These are phyloP conservation scores for Zaprionus inermis DNA, from an alignment of 1,140 invertebrate genomes.

Conservation along the genomic window DNA sequence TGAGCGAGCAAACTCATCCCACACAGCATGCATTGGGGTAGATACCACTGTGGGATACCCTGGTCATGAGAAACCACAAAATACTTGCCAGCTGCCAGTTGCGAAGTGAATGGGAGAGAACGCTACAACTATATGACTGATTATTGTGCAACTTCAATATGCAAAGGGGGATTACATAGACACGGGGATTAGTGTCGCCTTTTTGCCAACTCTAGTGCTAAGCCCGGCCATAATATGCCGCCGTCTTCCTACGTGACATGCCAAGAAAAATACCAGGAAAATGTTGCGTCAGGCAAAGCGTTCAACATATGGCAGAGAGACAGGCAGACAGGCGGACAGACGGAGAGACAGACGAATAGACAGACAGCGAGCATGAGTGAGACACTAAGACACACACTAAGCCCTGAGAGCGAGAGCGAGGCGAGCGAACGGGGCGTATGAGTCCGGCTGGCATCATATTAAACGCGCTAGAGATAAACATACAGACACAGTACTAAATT, in stretches of 20 bases:
- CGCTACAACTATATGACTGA: not conserved
- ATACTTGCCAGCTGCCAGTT: not conserved
- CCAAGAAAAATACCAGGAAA: conserved; percentile 40
- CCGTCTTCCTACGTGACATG: conserved; percentile 9
- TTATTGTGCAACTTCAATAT: not conserved
- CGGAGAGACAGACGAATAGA: conserved; percentile 7
- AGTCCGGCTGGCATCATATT: conserved; percentile 70
- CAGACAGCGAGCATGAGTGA: conserved; percentile 11
- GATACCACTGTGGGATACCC: conserved; percentile 14
- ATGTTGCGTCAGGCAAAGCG: conserved; percentile 66
- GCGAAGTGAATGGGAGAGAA: no score
- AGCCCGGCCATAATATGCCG: conserved; percentile 2
- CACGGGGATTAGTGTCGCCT: not conserved
- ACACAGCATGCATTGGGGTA: no score
- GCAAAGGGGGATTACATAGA: not conserved
- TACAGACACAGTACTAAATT: conserved; percentile 79
- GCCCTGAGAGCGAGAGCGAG: not conserved
- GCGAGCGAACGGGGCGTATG: conserved; percentile 9
- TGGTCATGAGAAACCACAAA: not conserved
- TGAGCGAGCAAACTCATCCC: not conserved
- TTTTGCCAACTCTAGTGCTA: not conserved
- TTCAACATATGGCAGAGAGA: conserved; percentile 70
- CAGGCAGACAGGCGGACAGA: conserved; percentile 4
- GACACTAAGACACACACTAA: conserved; percentile 44
- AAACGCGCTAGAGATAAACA: conserved; percentile 76